Conservation (phyloP, 2,888 invertebrate genomes). For the Conus canariensis region DNA sequence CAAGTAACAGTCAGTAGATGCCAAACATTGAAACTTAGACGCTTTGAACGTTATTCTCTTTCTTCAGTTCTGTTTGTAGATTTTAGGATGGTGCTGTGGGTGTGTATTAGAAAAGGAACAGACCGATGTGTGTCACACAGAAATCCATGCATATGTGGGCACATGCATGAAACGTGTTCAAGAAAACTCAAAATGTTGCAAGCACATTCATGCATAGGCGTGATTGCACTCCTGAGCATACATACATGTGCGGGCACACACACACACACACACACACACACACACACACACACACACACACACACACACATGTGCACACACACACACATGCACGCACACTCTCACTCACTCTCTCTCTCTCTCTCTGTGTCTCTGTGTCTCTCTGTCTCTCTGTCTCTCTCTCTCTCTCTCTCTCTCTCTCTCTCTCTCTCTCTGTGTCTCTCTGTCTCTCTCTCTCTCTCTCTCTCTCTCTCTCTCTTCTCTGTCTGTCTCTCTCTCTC, state of each 20-base stretch:
- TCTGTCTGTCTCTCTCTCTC: slow-evolving; percentile 14
- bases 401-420: slow-evolving; percentile 21
- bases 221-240: no score
- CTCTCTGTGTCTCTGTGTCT: neutral
- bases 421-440: slow-evolving; percentile 12
- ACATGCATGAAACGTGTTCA: no score
- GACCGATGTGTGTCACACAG: no score
- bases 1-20: no score
- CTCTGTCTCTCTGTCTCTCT: neutral
- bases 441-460: slow-evolving; percentile 9
- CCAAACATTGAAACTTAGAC: no score
- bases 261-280: neutral
- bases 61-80: no score
- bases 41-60: no score
- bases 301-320: neutral
- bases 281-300: neutral
- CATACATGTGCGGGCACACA: neutral
- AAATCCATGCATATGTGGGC: no score
- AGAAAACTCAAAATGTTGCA: no score
- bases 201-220: no score
- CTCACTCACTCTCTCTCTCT: neutral
- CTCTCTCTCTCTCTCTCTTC: slow-evolving; percentile 18
- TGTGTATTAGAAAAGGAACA: no score
- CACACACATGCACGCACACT: neutral
- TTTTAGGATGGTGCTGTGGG: no score